Percentiles rank a stretch among this genome's conserved stretches.
These are phyloP conservation scores for Daboia siamensis DNA, from an alignment of 2,113 vertebrate genomes.

Conservation along the genomic window DNA sequence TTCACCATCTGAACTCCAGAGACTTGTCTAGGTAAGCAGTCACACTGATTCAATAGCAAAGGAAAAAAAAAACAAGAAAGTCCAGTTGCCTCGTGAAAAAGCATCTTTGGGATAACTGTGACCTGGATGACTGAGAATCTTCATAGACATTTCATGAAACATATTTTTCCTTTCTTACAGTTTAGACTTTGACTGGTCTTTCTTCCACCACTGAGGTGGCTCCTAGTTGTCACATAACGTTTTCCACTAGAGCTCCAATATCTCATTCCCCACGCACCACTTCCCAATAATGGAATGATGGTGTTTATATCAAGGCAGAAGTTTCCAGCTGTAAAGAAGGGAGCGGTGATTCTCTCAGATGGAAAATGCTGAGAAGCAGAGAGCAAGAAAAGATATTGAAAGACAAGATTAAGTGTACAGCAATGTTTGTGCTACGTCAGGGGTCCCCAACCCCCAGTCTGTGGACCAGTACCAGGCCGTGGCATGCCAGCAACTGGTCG, in stretches of 20 bases:
- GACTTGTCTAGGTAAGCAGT: not conserved
- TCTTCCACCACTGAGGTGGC: not conserved
- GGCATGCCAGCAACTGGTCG: too few relatives aligned
- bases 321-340: not conserved
- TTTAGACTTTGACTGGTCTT: not conserved
- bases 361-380: not conserved
- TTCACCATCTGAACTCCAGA: not conserved
- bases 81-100: too few relatives aligned
- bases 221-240: not conserved
- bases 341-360: not conserved
- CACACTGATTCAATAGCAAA: not conserved
- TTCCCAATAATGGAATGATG: not conserved
- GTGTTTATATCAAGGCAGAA: not conserved
- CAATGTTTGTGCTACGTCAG: not conserved
- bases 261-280: not conserved
- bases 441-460: too few relatives aligned
- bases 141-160: not conserved
- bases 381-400: not conserved
- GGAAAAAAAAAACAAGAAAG: not conserved
- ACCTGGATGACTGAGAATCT: too few relatives aligned
- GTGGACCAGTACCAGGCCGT: too few relatives aligned
- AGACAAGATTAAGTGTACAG: not conserved
- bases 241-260: not conserved
- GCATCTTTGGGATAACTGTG: too few relatives aligned
- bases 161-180: not conserved